Evolutionary conservation across 1,140 invertebrate species (phyloP).

Genomic region (Parasteatoda tepidariorum): DNA sequence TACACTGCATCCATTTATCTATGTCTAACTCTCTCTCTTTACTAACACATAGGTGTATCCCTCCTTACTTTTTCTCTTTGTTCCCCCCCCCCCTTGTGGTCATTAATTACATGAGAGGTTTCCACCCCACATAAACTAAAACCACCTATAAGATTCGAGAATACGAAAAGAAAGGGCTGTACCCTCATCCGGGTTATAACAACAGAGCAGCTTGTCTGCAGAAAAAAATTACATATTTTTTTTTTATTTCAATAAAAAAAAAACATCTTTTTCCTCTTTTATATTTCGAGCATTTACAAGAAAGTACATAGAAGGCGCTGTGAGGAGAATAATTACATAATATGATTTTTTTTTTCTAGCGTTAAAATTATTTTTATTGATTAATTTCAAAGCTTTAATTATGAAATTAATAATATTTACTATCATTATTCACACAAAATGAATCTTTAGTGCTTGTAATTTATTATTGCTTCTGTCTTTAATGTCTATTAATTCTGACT

Average conservation of each 20-base stretch:
- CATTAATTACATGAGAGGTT: constrained; percentile 47
- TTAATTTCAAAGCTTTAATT: no score
- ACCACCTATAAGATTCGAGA: constrained; percentile 43
- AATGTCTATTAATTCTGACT: no score
- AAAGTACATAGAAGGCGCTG: no score
- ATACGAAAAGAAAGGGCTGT: constrained; percentile 38
- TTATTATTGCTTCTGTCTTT: no score
- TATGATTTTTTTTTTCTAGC: no score
- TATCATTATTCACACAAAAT: no score
- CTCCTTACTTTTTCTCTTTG: not conserved
- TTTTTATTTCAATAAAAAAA: not conserved
- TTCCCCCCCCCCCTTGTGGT: constrained; percentile 1
- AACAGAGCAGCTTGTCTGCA: no score
- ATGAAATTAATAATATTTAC: no score
- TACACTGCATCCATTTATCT: constrained; percentile 43
- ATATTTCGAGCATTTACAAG: no score
- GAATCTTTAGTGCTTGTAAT: no score
- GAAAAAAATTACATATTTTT: not conserved
- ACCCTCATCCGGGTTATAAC: constrained; percentile 46
- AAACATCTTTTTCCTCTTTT: not conserved
- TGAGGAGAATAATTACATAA: no score
- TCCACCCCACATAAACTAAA: constrained; percentile 18
- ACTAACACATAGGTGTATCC: constrained; percentile 19
- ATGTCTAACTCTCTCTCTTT: constrained; percentile 27
- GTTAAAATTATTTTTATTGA: no score